Base-by-base conservation (phyloP, 2,113 vertebrate genomes). In the Lampris incognitus region DNA sequence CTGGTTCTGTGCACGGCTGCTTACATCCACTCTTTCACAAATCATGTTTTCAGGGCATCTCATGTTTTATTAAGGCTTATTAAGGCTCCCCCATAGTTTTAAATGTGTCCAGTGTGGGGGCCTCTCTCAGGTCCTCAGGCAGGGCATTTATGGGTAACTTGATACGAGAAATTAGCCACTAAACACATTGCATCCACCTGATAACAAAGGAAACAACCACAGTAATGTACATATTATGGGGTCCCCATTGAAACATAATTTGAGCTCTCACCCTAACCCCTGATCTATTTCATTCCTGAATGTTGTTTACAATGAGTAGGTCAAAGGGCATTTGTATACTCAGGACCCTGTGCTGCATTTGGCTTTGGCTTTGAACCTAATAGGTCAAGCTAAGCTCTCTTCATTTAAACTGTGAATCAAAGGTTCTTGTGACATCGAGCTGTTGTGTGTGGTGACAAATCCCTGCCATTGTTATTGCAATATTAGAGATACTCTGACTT, bases 291-390 rank as follows among this genome's bases (percentile, higher is more conserved):
- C 24, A 11, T 6, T 63, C 13, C 65, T 6, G 56, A 51, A 7
- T 41, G 61, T 10, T 70, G 74, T 60, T 55, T 72, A 76, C 81
- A 68, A 7, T 71, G 52, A 54, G 39, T 65, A 60, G 77, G 52
- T 55, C 49, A 77, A 76, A 81, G 68, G 9, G 83, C 48, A 9
- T 41, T 56, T 74, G 72, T 72, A 49, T 48, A 42, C 56, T 81
- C 69, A 50, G 51, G 65, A 56, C n/a, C 56, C 44, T 76, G 36
- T 84, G 52, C 44, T 76, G 36, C 82, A 65, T 89, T 76, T 85
- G 64, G 78, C 75, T 68, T 58, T 59, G 55, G 48, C 55, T 66
- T 48, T 67, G 11, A 69, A 66, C 73, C 44, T 56, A 58, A 38
- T 50, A 50, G 66, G 5, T 40, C 11, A 5, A 38, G 24, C 52